These are phyloP conservation scores for Zaprionus camerounensis DNA, from an alignment of 1,140 invertebrate genomes.

Conservation along the genomic window DNA sequence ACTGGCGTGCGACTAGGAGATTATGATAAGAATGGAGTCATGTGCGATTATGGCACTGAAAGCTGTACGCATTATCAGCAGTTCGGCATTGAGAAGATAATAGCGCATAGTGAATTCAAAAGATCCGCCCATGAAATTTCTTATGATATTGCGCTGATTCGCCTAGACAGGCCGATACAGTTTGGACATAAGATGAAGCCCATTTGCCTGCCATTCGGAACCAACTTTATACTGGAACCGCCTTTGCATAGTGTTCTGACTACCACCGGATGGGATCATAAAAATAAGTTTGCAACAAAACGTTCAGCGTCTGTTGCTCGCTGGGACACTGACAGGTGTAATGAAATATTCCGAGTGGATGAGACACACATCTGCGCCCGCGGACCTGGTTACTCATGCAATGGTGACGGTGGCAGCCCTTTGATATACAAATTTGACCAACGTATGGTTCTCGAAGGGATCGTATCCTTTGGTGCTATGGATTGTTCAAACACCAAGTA, in stretches of 20 bases:
- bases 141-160: too few relatives aligned
- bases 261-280: background rate
- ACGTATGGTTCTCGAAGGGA: background rate
- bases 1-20: background rate
- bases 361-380: background rate
- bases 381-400: background rate
- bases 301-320: background rate
- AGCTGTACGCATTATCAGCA: too few relatives aligned
- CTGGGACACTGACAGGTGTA: background rate
- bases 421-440: background rate
- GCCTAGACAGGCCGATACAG: too few relatives aligned
- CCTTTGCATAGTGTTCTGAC: background rate
- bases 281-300: background rate
- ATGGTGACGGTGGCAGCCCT: background rate
- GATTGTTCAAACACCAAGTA: background rate
- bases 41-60: too few relatives aligned
- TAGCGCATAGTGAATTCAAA: too few relatives aligned
- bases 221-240: too few relatives aligned
- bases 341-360: background rate
- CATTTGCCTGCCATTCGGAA: too few relatives aligned
- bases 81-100: too few relatives aligned
- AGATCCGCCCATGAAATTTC: too few relatives aligned
- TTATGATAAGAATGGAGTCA: too few relatives aligned
- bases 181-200: too few relatives aligned
- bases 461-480: background rate